Evolutionary conservation across 2,888 invertebrate species (phyloP), one percentile per base, ranked within the genome.

Genomic region (Temnothorax ravouxi): DNA sequence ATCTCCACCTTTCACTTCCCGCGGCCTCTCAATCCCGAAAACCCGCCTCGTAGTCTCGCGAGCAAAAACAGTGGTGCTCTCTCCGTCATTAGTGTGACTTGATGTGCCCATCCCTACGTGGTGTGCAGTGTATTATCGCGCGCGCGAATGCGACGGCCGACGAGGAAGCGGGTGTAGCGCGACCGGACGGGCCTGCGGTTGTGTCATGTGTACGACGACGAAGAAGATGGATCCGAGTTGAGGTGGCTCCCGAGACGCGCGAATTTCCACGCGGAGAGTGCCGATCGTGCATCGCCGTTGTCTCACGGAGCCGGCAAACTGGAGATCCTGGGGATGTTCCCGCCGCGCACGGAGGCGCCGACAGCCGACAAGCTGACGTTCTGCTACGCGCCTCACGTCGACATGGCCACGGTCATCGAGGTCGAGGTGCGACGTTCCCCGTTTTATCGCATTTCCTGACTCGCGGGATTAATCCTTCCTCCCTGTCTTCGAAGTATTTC

Each of bases 321-420:
- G 94, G 94, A 95, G 94, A 93, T 95, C 88, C 92, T 95, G 87
- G 95, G 94, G 91, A 94, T 95, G 94, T 95, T 95, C 89, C 94
- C 95, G 82, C 95, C 95, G 92, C 94, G 95, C 82, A 93, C 94
- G 90, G 95, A 95, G 89, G 94, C 94, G 93, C 93, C 94, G 83
- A 94, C 93, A 87, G 94, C 94, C 93, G 94, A 96, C 95, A 96
- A 95, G 94, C 95, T 96, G 96, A 97, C 96, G 95, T 96, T 97
- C 89, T 95, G 95, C 91, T 95, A 94, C 91, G 95, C 94, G 95
- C 97, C 97, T 93, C 97, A 97, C 96, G 97, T 97, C 95, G 97
- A 97, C 94, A 96, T 97, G 95, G 96, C 97, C 93, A 97, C 97
- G 93, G 97, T 97, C 95, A 97, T 97, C 95, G 97, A 97, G 96